Percentiles rank a stretch among this genome's conserved stretches.
Conservation (phyloP, 1,140 invertebrate species). For the Calosoma granatense region DNA sequence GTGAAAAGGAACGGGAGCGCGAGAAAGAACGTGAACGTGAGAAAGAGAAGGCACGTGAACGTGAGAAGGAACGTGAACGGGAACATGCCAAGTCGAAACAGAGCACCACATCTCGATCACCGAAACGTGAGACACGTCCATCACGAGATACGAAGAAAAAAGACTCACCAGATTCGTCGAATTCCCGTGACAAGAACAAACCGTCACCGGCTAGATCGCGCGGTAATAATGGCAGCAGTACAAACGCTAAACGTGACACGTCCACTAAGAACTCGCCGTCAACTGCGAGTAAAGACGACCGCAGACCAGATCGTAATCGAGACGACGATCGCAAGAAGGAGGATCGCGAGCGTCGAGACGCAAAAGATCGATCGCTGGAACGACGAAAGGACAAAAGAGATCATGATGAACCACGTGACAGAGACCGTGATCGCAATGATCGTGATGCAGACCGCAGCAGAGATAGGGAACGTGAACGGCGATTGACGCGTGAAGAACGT, state of each 20-base stretch:
- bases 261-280: background rate
- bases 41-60: slow-evolving; percentile 17
- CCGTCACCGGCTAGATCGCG: slow-evolving; percentile 22
- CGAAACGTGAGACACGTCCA: slow-evolving; percentile 25
- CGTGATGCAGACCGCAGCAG: slow-evolving; percentile 2
- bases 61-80: slow-evolving; percentile 17
- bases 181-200: slow-evolving; percentile 28
- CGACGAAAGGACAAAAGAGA: slow-evolving; percentile 24
- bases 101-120: slow-evolving; percentile 26
- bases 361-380: slow-evolving; percentile 21
- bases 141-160: slow-evolving; percentile 25
- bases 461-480: slow-evolving; percentile 32
- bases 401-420: slow-evolving; percentile 20
- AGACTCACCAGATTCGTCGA: slow-evolving; percentile 30
- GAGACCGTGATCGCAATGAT: background rate
- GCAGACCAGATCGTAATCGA: background rate
- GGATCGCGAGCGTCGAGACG: slow-evolving; percentile 22
- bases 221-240: slow-evolving; percentile 15
- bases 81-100: slow-evolving; percentile 21
- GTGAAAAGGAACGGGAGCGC: slow-evolving; percentile 20
- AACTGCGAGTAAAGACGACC: background rate
- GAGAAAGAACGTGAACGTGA: slow-evolving; percentile 26
- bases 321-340: slow-evolving; percentile 14
- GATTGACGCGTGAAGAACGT: slow-evolving; percentile 35
- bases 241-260: background rate